Conservation (phyloP, 2,113 vertebrate species). For the cat (Felis catus) region F.catus_Fca126_mat1.0 CM031411.1:61099501-61100000, state of each 20-base stretch:
- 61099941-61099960: background rate
- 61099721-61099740: background rate
- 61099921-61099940: background rate
- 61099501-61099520: constrained; percentile 6
- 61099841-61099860: background rate
- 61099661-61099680: no score
- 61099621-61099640: no score
- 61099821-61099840: background rate
- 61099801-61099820: background rate
- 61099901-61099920: background rate
- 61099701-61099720: background rate
- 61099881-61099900: background rate
- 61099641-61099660: no score
- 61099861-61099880: background rate
- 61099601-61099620: no score
- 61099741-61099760: background rate
- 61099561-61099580: no score
- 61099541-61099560: constrained; percentile 8
- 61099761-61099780: background rate
- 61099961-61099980: background rate
- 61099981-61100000: background rate
- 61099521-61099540: constrained; percentile 36
- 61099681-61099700: no score
- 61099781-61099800: background rate
- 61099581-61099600: no score